Evolutionary conservation across 2,888 invertebrate species (phyloP), one percentile per base, ranked within the genome.

Genomic region (Apeira syringaria): DNA sequence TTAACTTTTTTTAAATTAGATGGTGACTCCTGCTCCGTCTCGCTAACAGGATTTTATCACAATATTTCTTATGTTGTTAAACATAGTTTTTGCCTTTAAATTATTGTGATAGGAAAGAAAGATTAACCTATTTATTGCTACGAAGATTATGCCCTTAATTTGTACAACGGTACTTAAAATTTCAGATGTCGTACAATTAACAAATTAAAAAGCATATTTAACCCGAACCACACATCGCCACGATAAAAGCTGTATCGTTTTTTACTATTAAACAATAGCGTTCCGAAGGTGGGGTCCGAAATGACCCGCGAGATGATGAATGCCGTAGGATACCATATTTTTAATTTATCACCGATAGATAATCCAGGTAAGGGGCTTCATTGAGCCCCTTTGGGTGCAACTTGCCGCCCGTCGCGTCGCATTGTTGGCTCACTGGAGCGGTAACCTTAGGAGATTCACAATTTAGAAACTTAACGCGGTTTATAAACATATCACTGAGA

Each of bases 281-380:
- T 47, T 50, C 41, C 40, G 41, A 42, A 50, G 50, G 49, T 46
- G 50, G 53, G 20, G 60, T 53, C 62, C 52, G 61, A 67, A 75
- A 74, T 76, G 80, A 73, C 74, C 78, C 74, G 73, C 75, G 61
- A 59, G 75, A 85, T 86, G 86, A 88, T 87, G 82, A 86, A 88
- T 87, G 79, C 77, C 57, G 74, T 68, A 65, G 63, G 74, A 77
- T 75, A 85, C 73, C 87, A 88, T 87, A 87, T 86, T 88, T 85
- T 75, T 85, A 88, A 88, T 88, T 88, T 88, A 88, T 88, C 78
- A 83, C 83, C 74, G 65, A 73, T 77, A 80, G 80, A 82, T 85
- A 78, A 76, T 76, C 78, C 87, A 85, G 86, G 86, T 87, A 45
- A 85, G 78, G 62, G 65, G 73, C 70, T 82, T 83, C 86, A 88